Evolutionary conservation across 2,113 vertebrate genomes (phyloP).

Genomic region (Epinephelus moara): DNA sequence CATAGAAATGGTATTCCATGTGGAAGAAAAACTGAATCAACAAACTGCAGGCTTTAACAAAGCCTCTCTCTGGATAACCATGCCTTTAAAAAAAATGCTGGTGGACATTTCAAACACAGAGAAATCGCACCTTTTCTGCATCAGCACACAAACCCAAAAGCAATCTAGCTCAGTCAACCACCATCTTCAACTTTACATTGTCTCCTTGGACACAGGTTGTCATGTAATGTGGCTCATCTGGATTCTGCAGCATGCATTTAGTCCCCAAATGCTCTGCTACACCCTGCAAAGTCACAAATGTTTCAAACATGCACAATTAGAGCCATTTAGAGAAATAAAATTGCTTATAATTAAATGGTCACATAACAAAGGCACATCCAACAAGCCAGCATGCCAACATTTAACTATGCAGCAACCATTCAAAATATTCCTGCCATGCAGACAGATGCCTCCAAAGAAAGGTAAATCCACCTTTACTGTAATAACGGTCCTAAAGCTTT

Average conservation of each 20-base stretch:
- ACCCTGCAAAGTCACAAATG: conserved; percentile 61
- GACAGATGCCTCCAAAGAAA: conserved; percentile 52
- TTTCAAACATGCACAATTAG: conserved; percentile 50
- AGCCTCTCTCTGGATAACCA: conserved; percentile 31
- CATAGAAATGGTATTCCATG: conserved; percentile 54
- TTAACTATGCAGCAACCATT: conserved; percentile 54
- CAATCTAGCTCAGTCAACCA: conserved; percentile 70
- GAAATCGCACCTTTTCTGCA: conserved; percentile 60
- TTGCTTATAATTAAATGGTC: not conserved
- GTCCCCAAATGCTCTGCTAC: conserved; percentile 25
- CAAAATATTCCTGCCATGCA: conserved; percentile 48
- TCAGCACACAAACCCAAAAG: conserved; percentile 58
- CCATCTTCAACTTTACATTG: conserved; percentile 79
- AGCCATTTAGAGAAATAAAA: conserved; percentile 18
- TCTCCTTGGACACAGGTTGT: conserved; percentile 68
- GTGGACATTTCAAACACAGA: conserved; percentile 43
- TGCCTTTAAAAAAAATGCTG: conserved; percentile 3
- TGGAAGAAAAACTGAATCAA: conserved; percentile 49
- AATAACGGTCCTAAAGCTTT: conserved; percentile 28
- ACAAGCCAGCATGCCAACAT: conserved; percentile 53
- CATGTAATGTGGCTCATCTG: conserved; percentile 56
- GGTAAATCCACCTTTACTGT: conserved; percentile 52
- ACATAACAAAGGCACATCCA: conserved; percentile 59
- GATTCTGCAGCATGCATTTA: conserved; percentile 50
- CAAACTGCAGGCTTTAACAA: conserved; percentile 45